A percentile compares a stretch with the other conserved stretches of the same genome.
phyloP scores from a whole-genome alignment of 2,113 vertebrate species.

The Notiomystis cincta region DNA sequence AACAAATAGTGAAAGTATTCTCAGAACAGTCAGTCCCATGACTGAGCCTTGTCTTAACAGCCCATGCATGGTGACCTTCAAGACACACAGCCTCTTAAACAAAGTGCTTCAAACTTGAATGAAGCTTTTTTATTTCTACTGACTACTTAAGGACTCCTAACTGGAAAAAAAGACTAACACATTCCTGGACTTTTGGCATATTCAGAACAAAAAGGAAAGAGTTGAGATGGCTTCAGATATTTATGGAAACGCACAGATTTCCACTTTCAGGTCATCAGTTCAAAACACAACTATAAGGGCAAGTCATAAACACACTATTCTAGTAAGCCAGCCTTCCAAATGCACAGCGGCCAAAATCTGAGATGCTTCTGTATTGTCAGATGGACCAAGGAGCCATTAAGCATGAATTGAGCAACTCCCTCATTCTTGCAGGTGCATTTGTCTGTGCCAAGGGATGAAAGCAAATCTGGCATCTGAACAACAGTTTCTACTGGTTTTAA shows the following conservation, averaged over 20 bases:
- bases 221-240: neutral
- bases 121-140: constrained; percentile 14
- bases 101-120: constrained; percentile 30
- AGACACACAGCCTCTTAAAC: constrained; percentile 2
- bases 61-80: constrained; percentile 44
- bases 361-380: neutral
- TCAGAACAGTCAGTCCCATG: constrained; percentile 46
- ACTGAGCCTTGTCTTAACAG: constrained; percentile 48
- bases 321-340: neutral
- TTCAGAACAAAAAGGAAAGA: neutral
- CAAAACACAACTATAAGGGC: neutral
- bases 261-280: neutral
- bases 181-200: neutral
- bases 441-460: neutral
- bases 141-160: neutral
- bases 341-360: neutral
- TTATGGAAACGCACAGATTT: neutral
- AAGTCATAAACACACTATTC: neutral
- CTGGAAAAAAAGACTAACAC: neutral
- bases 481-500: neutral
- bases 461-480: neutral
- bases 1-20: constrained; percentile 27
- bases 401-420: neutral
- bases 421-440: neutral
- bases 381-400: neutral